A percentile compares a stretch with the other conserved stretches of the same genome.
phyloP scores from a whole-genome alignment of 2,888 invertebrate genomes.

The Drosophila histrio region DNA sequence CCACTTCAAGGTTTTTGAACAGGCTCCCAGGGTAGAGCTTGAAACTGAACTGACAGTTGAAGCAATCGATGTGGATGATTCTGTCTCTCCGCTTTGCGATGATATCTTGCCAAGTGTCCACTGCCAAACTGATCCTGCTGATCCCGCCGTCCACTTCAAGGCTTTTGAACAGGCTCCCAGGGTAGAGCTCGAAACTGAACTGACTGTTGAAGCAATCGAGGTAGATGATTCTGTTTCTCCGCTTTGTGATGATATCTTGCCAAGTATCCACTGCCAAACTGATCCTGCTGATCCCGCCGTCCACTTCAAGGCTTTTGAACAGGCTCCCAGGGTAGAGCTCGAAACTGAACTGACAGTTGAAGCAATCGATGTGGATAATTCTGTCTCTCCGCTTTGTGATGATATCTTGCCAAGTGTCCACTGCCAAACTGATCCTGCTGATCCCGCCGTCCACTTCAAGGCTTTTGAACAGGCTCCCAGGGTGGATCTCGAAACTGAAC shows the following conservation, averaged over 20 bases:
- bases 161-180: neutral
- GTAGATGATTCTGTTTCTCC: neutral
- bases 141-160: neutral
- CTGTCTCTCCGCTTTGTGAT: neutral
- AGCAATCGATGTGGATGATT: neutral
- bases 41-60: constrained; percentile 1
- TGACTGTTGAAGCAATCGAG: neutral
- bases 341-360: neutral
- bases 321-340: neutral
- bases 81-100: neutral
- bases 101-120: neutral
- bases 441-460: neutral
- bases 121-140: neutral
- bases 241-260: neutral
- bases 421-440: neutral
- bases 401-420: neutral
- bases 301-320: neutral
- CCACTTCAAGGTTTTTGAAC: neutral
- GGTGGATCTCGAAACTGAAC: neutral
- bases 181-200: neutral
- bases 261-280: neutral
- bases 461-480: neutral
- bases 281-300: neutral
- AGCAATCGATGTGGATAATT: neutral
- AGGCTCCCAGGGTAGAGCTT: neutral